A percentile compares a stretch with the other conserved stretches of the same genome.
These are phyloP conservation scores for Montipora efflorescens DNA, from an alignment of 64 coral and sea anemone genomes.

Conservation along the genomic window DNA sequence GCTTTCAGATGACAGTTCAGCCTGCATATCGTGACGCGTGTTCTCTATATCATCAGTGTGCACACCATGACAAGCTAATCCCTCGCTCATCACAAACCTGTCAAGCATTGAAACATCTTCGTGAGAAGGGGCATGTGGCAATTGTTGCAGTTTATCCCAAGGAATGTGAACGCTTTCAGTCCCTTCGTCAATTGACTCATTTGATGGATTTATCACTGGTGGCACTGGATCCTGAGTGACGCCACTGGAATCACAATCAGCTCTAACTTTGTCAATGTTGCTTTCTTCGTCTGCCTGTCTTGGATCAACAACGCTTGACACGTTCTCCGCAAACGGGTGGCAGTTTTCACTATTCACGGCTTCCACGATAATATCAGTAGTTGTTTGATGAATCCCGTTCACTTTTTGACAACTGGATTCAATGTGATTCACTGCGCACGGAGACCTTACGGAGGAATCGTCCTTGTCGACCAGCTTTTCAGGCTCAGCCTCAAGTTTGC, in stretches of 20 bases:
- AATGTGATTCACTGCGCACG: neutral
- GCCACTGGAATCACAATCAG: neutral
- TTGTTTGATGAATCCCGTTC: neutral
- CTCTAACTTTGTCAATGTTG: no score
- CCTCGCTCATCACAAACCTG: conserved; percentile 21
- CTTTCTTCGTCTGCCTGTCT: neutral
- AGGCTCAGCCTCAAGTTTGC: no score
- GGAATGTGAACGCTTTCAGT: neutral
- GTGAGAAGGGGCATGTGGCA: neutral
- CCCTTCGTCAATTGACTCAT: neutral
- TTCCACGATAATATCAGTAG: neutral
- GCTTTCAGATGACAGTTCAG: conserved; percentile 40
- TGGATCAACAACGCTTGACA: neutral
- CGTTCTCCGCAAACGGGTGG: neutral
- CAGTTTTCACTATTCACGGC: neutral
- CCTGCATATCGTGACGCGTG: neutral
- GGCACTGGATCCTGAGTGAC: neutral
- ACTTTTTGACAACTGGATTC: neutral
- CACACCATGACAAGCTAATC: neutral
- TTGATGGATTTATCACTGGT: neutral
- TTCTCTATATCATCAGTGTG: neutral
- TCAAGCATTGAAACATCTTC: neutral
- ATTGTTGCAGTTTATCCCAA: conserved; percentile 5
- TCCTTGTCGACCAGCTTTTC: neutral
- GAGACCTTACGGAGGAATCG: neutral